phyloP scores from a whole-genome alignment of 2,888 invertebrate species.

The Leptinotarsa tumamoca region DNA sequence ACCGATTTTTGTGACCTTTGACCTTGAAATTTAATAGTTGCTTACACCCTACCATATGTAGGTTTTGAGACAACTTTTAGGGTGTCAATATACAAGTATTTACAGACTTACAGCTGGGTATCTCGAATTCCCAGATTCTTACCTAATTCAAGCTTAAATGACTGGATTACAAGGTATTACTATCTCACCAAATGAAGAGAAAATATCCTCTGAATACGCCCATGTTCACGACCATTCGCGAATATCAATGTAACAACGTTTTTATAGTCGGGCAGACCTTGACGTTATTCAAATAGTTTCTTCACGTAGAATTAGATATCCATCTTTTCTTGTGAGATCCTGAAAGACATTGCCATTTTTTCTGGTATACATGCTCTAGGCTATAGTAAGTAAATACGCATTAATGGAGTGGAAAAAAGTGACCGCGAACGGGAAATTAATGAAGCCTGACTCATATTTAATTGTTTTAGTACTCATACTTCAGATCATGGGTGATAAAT shows the following conservation, averaged over 20 bases:
- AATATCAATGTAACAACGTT: constrained; percentile 2
- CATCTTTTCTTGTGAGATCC: not conserved
- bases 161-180: not conserved
- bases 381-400: not conserved
- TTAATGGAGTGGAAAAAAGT: not conserved
- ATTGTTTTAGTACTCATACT: not conserved
- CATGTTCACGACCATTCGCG: constrained; percentile 2
- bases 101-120: too few relatives aligned
- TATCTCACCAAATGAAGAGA: not conserved
- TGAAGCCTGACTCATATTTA: not conserved
- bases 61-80: too few relatives aligned
- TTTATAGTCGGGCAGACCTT: constrained; percentile 14
- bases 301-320: not conserved
- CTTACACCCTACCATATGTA: too few relatives aligned
- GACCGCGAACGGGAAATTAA: constrained; percentile 2
- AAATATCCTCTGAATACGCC: constrained; percentile 15
- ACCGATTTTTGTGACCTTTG: too few relatives aligned
- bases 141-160: too few relatives aligned
- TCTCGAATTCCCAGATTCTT: too few relatives aligned
- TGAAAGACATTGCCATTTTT: not conserved
- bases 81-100: too few relatives aligned
- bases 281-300: constrained; percentile 6
- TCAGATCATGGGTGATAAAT: not conserved
- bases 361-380: not conserved
- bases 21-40: too few relatives aligned